Evolutionary conservation across 1,140 invertebrate genomes (phyloP).

Genomic region (Laupala kohalensis): DNA sequence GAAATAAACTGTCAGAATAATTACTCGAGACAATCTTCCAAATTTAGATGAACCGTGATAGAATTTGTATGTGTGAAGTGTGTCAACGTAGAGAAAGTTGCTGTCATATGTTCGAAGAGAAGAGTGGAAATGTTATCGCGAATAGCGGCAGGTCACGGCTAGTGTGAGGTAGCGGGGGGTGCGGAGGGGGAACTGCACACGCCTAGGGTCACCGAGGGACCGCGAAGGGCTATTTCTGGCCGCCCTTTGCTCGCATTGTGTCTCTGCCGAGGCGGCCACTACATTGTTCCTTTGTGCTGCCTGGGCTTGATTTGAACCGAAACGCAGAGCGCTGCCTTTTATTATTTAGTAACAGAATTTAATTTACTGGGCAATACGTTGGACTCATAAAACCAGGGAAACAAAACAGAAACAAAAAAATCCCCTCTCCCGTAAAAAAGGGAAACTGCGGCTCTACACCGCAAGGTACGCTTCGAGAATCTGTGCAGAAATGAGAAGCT

Average conservation of each 20-base stretch:
- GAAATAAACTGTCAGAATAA: too few relatives aligned
- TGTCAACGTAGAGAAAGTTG: too few relatives aligned
- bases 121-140: too few relatives aligned
- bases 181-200: too few relatives aligned
- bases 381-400: background rate
- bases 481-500: background rate
- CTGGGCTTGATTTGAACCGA: background rate
- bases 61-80: too few relatives aligned
- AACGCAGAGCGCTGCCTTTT: background rate
- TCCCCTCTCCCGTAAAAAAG: background rate
- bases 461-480: background rate
- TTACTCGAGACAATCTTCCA: too few relatives aligned
- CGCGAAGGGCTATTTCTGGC: background rate
- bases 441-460: background rate
- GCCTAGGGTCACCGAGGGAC: background rate
- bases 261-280: background rate
- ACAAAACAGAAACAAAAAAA: background rate
- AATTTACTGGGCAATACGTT: background rate
- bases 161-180: background rate
- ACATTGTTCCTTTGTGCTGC: background rate
- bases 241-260: background rate
- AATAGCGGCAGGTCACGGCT: too few relatives aligned
- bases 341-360: background rate
- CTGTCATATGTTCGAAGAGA: too few relatives aligned
- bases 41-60: too few relatives aligned